Conservation (phyloP, 2,113 vertebrate species). For the Hirundichthys speculiger region DNA sequence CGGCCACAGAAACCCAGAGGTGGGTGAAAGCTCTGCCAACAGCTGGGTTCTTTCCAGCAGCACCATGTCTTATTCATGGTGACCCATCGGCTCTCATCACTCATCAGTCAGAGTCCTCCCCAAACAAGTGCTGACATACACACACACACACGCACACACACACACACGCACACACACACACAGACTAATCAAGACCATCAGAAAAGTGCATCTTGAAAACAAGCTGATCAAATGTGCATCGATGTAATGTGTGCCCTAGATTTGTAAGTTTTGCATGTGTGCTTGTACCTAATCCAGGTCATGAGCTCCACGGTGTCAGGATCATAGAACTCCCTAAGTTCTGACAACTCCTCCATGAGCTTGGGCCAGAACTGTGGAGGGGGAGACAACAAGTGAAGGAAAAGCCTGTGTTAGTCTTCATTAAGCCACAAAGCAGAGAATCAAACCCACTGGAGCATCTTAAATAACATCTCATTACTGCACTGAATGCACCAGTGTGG, state of each 20-base stretch:
- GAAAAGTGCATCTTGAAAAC: conserved; percentile 46
- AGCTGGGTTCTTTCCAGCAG: conserved; percentile 66
- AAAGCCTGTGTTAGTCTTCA: neutral
- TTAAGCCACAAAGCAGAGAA: neutral
- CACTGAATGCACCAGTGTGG: neutral
- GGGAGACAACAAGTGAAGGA: conserved; percentile 13
- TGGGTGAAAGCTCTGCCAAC: conserved; percentile 60
- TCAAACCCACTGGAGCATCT: conserved; percentile 1
- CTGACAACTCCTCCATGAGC: conserved; percentile 92
- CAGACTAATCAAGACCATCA: conserved; percentile 56
- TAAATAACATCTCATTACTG: conserved; percentile 16
- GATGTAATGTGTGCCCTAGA: conserved; percentile 40
- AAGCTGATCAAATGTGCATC: conserved; percentile 56
- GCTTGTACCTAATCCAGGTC: conserved; percentile 94
- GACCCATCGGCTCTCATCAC: conserved; percentile 63
- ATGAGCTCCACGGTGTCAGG: conserved; percentile 99
- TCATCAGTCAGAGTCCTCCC: conserved; percentile 37
- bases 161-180: conserved; percentile 4
- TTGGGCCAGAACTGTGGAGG: conserved; percentile 90
- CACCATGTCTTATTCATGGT: conserved; percentile 68
- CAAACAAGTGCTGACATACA: conserved; percentile 22
- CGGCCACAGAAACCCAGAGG: conserved; percentile 39
- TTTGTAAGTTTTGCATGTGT: conserved; percentile 22
- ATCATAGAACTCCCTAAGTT: conserved; percentile 97
- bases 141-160: conserved; percentile 1